These are phyloP conservation scores for Sminthurides bifidus DNA, from an alignment of 1,140 invertebrate genomes.

Conservation along the genomic window DNA sequence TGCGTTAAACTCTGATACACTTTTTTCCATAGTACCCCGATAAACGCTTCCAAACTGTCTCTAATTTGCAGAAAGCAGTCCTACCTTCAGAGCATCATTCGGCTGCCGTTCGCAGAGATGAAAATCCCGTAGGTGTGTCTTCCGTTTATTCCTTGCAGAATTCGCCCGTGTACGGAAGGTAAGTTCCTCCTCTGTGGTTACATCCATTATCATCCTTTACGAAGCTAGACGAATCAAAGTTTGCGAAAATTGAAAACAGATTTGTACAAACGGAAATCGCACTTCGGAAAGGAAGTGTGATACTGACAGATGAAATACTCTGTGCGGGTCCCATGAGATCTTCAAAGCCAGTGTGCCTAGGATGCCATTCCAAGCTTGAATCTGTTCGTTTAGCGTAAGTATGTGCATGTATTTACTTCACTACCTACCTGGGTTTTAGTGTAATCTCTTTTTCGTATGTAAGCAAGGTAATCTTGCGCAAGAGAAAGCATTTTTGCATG, in stretches of 20 bases:
- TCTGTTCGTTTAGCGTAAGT: neutral
- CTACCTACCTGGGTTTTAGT: neutral
- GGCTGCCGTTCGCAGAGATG: too few species aligned
- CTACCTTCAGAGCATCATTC: too few species aligned
- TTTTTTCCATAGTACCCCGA: too few species aligned
- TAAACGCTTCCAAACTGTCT: too few species aligned
- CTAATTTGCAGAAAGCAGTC: too few species aligned
- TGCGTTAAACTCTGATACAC: too few species aligned
- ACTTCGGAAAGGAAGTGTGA: conserved; percentile 16
- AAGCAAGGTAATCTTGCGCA: too few species aligned
- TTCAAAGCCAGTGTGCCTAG: conserved; percentile 15
- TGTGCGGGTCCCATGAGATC: conserved; percentile 19
- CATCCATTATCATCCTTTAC: neutral
- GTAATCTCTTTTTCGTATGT: neutral
- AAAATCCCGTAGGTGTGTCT: neutral
- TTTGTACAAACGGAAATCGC: conserved; percentile 14
- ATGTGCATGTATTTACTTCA: neutral
- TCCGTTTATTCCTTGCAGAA: conserved; percentile 11
- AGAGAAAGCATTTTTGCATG: neutral
- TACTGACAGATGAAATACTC: conserved; percentile 19
- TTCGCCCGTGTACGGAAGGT: conserved; percentile 14
- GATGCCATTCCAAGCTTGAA: conserved; percentile 17
- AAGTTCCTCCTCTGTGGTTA: too few species aligned
- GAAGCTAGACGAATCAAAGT: too few species aligned
- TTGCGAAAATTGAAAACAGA: neutral